phyloP scores from a whole-genome alignment of 2,113 vertebrate species.

The Dipodomys stephensi region DNA sequence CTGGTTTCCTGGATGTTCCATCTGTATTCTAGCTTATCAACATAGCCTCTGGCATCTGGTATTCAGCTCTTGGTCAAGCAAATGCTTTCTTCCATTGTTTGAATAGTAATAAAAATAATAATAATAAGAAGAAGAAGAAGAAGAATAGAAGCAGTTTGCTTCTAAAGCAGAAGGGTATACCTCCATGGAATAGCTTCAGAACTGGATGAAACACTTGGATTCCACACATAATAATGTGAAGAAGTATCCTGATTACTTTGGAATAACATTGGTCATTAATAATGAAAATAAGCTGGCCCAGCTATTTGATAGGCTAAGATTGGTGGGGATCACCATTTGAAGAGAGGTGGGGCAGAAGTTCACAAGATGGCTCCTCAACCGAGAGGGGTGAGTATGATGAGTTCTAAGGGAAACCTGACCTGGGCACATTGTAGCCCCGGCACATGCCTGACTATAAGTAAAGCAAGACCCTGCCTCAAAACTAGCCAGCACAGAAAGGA shows the following conservation, averaged over 20 bases:
- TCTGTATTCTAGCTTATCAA: slow-evolving; percentile 14
- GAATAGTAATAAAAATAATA: background rate
- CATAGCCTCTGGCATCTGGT: background rate
- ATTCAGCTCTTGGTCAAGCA: background rate
- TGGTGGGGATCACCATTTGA: no score
- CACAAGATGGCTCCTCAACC: no score
- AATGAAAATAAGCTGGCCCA: no score
- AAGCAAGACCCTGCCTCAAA: no score
- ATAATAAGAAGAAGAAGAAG: no score
- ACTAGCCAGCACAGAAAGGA: no score
- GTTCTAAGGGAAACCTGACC: no score
- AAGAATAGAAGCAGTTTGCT: background rate
- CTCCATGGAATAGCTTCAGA: background rate
- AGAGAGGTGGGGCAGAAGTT: no score
- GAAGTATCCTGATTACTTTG: background rate
- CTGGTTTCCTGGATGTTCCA: slow-evolving; percentile 18
- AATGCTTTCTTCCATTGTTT: background rate
- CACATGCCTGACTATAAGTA: no score
- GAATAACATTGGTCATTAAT: background rate
- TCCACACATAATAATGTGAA: background rate
- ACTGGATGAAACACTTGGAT: background rate
- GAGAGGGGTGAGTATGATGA: no score
- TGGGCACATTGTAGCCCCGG: no score
- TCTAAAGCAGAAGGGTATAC: background rate
- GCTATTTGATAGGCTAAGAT: no score